These are phyloP conservation scores for Boulengeromyrus knoepffleri DNA, from an alignment of 2,113 vertebrate species.

Conservation along the genomic window DNA sequence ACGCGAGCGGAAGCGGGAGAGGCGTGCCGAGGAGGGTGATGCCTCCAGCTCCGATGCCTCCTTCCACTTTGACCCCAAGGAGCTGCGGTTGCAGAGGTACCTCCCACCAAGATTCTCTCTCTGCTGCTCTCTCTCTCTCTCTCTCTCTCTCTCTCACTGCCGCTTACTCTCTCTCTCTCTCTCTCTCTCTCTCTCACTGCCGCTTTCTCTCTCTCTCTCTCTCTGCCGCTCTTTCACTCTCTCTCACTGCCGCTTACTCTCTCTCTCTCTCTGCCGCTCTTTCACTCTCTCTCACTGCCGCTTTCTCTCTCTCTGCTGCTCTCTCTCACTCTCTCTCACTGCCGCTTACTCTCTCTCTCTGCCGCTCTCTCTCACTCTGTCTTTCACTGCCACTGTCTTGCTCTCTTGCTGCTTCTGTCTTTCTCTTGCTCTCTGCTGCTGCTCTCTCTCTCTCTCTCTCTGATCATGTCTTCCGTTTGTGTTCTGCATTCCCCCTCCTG, in stretches of 20 bases:
- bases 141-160: too few relatives aligned
- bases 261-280: not conserved
- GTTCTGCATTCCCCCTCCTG: conserved; percentile 22
- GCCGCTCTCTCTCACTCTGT: not conserved
- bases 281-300: not conserved
- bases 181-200: too few relatives aligned
- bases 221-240: too few relatives aligned
- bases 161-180: too few relatives aligned
- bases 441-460: not conserved
- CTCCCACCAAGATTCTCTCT: not conserved
- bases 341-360: not conserved
- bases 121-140: not conserved
- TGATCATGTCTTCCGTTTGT: conserved; percentile 1
- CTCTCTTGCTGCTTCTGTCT: too few relatives aligned
- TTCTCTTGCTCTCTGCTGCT: not conserved
- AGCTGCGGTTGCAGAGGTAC: conserved; percentile 83
- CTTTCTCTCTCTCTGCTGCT: not conserved
- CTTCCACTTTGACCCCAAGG: conserved; percentile 79
- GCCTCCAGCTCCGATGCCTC: conserved; percentile 49
- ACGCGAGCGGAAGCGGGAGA: conserved; percentile 75
- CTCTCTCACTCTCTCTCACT: too few relatives aligned
- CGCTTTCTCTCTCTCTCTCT: not conserved
- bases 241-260: not conserved
- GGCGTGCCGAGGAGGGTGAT: conserved; percentile 76
- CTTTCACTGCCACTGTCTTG: too few relatives aligned